phyloP scores from a whole-genome alignment of 2,113 vertebrate genomes.

The Coracopsis vasa region DNA sequence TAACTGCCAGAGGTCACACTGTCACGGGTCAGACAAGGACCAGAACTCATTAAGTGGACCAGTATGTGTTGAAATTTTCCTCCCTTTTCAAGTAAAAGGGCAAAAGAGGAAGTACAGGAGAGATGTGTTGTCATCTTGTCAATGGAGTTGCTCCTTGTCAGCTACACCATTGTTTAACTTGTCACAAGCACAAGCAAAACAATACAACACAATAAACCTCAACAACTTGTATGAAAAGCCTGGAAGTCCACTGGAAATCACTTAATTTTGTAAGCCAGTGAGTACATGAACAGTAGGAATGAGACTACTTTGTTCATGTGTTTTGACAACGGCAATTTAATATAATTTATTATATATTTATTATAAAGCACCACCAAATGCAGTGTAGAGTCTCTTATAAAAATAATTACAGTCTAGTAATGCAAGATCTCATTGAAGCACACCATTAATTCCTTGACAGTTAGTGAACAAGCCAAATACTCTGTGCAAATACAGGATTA shows the following conservation, averaged over 20 bases:
- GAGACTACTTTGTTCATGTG: neutral
- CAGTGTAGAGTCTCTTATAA: neutral
- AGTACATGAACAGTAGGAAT: neutral
- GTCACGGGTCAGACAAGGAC: neutral
- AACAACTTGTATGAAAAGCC: neutral
- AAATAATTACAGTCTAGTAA: neutral
- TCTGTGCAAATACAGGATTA: conserved; percentile 43
- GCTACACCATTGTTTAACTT: neutral
- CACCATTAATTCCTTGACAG: conserved; percentile 32
- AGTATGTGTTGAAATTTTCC: neutral
- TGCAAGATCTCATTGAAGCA: neutral
- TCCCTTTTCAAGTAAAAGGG: neutral
- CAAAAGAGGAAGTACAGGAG: neutral
- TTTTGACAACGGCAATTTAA: neutral
- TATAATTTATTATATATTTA: neutral
- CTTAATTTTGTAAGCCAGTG: neutral
- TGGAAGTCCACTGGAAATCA: neutral
- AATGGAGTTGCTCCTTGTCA: neutral
- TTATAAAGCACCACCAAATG: neutral
- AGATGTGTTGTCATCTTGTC: neutral
- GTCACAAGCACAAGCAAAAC: neutral
- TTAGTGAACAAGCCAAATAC: neutral
- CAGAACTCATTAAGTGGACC: neutral
- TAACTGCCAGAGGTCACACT: neutral
- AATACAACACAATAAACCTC: neutral